Conservation (phyloP, 2,797 vertebrate species). For the Ptychobarbus kaznakovi region DNA sequence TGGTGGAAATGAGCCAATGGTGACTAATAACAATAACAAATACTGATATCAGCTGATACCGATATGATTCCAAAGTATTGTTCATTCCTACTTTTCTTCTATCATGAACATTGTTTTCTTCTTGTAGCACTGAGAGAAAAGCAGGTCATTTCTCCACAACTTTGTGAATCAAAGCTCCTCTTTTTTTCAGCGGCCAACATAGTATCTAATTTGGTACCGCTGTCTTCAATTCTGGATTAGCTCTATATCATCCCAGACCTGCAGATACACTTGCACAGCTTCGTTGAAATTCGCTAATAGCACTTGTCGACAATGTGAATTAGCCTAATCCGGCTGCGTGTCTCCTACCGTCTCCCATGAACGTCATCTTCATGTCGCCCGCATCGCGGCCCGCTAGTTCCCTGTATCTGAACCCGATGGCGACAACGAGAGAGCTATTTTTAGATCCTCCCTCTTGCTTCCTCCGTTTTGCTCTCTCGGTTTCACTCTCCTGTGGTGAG, state of each 20-base stretch:
- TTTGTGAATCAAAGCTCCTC: slow-evolving; percentile 8
- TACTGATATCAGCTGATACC: not conserved
- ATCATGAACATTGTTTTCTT: not conserved
- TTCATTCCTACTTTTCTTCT: not conserved
- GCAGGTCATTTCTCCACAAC: slow-evolving; percentile 31
- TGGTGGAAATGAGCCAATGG: too few relatives aligned
- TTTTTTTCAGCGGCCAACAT: slow-evolving; percentile 12
- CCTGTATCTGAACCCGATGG: slow-evolving; percentile 74
- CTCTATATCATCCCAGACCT: not conserved
- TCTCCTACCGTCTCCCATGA: not conserved
- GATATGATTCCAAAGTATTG: not conserved
- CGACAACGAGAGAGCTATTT: slow-evolving; percentile 78
- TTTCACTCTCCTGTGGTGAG: slow-evolving; percentile 45
- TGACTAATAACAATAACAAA: not conserved
- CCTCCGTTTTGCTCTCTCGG: slow-evolving; percentile 10
- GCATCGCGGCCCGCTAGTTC: slow-evolving; percentile 63
- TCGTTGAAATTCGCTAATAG: not conserved
- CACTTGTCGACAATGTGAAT: not conserved
- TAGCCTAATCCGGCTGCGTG: not conserved
- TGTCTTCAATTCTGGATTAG: slow-evolving; percentile 9
- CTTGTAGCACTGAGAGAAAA: slow-evolving; percentile 6
- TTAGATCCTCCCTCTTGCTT: slow-evolving; percentile 62
- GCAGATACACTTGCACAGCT: not conserved
- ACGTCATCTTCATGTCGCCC: slow-evolving; percentile 16
- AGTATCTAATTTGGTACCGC: slow-evolving; percentile 1